phyloP scores from a whole-genome alignment of 92 coral and sea anemone species.

The Zoanthus solanderi region DNA sequence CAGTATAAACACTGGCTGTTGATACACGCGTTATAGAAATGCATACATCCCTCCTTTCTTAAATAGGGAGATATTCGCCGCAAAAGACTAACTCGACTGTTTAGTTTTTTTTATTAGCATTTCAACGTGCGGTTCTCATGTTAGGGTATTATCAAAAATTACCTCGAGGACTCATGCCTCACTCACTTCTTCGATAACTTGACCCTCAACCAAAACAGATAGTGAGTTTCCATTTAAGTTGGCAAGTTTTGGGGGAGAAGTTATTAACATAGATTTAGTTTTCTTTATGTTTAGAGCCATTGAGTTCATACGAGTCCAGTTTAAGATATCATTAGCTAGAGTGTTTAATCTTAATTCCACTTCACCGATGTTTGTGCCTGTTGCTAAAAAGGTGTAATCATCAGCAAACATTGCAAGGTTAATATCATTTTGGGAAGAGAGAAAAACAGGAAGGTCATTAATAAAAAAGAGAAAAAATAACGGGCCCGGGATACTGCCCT shows the following conservation, averaged over 20 bases:
- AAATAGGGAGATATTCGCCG: too few species aligned
- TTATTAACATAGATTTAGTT: not conserved
- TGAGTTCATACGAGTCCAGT: conserved; percentile 49
- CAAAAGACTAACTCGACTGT: too few species aligned
- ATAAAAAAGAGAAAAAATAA: conserved; percentile 50
- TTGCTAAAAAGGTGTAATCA: conserved; percentile 36
- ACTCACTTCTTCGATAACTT: too few species aligned
- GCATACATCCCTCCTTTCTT: too few species aligned
- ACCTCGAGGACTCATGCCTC: too few species aligned
- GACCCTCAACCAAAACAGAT: too few species aligned
- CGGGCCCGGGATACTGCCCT: conserved; percentile 63
- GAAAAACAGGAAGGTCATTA: conserved; percentile 40
- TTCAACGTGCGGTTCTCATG: too few species aligned
- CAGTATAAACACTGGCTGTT: too few species aligned
- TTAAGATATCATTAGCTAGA: conserved; percentile 37
- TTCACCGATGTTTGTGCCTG: conserved; percentile 37
- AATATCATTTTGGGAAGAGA: conserved; percentile 24
- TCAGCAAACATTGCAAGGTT: conserved; percentile 58
- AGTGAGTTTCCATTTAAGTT: too few species aligned
- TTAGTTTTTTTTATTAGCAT: too few species aligned
- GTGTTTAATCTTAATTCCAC: conserved; percentile 35
- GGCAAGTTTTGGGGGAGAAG: not conserved
- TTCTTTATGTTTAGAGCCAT: conserved; percentile 42
- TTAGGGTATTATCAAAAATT: too few species aligned
- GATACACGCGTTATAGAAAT: too few species aligned